Base-by-base conservation (phyloP, 2,888 invertebrate genomes). In the Meghimatium bilineatum region DNA sequence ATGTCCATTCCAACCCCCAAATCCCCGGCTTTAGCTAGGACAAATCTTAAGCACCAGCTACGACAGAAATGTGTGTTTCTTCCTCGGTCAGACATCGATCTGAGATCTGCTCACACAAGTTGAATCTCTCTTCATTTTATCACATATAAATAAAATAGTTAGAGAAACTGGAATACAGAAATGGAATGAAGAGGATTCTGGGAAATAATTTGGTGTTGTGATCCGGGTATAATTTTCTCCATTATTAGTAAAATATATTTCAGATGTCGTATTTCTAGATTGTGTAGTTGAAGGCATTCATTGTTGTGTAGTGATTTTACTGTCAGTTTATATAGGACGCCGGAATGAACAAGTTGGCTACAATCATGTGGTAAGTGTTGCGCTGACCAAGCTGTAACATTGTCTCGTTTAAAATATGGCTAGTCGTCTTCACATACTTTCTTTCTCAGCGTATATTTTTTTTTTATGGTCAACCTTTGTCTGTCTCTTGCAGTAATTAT, bases 61-160 rank as follows among this genome's bases (percentile, higher is more conserved):
- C 17, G 66, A 10, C 17, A 12, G 29, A 10, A 66, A 66, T 32
- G 26, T 23, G 32, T 32, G 23, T 14, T 17, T 66, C 6, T 32
- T 23, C 32, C 66, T 17, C 66, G 66, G 17, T 20, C 17, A 66
- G 66, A 32, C 32, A 66, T 66, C 66, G 66, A 66, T 66, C 32
- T 66, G 66, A 66, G 66, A 66, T 66, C 66, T 29, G 66, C 66
- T 66, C 66, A 66, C 66, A 66, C 66, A 14, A 66, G 66, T 66
- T 66, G 32, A 66, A 66, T 66, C 12, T 66, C 29, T 29, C 66
- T 29, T 66, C 20, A 29, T 66, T 32, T 23, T 29, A 32, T 29
- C 66, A 14, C 17, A 6, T 66, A 66, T 32, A 32, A 32, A 66
- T 66, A 14, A 66, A 66, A 29, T 66, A 14, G 66, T 3, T n/a